A percentile compares a stretch with the other conserved stretches of the same genome.
Conservation (phyloP, 1,140 invertebrate genomes). For the Lutraria rhynchaena region DNA sequence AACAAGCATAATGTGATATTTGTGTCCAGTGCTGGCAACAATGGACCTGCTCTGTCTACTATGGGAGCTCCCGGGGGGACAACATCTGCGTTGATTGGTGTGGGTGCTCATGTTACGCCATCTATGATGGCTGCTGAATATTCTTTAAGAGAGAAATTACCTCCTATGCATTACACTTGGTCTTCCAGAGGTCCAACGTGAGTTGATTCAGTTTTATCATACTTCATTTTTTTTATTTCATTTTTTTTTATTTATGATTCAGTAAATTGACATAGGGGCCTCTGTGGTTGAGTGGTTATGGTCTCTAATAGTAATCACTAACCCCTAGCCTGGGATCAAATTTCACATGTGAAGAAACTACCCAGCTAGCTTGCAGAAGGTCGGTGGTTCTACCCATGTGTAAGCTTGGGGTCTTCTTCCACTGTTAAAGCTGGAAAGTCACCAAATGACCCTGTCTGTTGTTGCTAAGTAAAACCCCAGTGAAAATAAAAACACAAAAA, state of each 20-base stretch:
- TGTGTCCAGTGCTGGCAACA: slow-evolving; percentile 96
- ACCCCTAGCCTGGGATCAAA: no score
- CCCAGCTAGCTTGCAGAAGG: no score
- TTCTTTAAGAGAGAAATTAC: slow-evolving; percentile 91
- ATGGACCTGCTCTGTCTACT: slow-evolving; percentile 95
- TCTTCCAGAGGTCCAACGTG: slow-evolving; percentile 91
- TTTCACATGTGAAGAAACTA: no score
- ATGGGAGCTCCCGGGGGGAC: slow-evolving; percentile 96
- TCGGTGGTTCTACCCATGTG: no score
- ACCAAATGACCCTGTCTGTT: no score
- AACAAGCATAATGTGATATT: slow-evolving; percentile 96
- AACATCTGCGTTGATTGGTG: slow-evolving; percentile 91
- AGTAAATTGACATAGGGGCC: no score
- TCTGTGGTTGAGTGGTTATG: no score
- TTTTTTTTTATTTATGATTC: neutral
- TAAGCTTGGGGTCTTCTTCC: no score
- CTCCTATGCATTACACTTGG: slow-evolving; percentile 96
- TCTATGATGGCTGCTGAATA: slow-evolving; percentile 99
- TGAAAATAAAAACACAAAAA: no score
- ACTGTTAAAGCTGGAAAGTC: no score
- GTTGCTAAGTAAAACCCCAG: no score
- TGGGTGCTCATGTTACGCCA: slow-evolving; percentile 97
- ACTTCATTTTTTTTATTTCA: neutral
- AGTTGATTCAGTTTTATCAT: slow-evolving; percentile 35
- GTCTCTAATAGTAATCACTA: no score